These are phyloP conservation scores for Noctua janthe DNA, from an alignment of 2,888 invertebrate genomes.

Conservation along the genomic window DNA sequence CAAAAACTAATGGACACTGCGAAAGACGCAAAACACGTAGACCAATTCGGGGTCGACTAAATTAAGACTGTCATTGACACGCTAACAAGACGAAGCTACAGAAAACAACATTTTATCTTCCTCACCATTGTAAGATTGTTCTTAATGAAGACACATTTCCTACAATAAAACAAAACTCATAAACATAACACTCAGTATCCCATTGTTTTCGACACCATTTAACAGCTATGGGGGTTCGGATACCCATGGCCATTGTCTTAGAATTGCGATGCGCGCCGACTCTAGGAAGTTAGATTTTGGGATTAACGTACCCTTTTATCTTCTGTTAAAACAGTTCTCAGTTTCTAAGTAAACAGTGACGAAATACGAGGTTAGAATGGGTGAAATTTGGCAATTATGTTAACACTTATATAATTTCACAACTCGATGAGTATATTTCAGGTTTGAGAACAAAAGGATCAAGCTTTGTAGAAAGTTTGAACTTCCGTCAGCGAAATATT, in stretches of 20 bases:
- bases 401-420: neutral
- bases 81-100: neutral
- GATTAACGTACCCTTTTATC: constrained; percentile 56
- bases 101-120: neutral
- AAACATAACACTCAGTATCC: constrained; percentile 23
- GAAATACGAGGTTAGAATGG: constrained; percentile 17
- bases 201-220: constrained; percentile 53
- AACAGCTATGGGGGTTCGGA: constrained; percentile 39
- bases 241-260: constrained; percentile 46
- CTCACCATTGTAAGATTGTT: neutral
- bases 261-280: constrained; percentile 22
- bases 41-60: too few relatives aligned
- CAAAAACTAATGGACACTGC: neutral
- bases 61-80: neutral
- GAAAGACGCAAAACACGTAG: neutral
- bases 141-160: constrained; percentile 38
- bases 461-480: neutral
- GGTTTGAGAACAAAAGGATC: neutral
- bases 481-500: neutral
- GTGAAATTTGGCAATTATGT: neutral
- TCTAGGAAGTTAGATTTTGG: constrained; percentile 46
- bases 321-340: constrained; percentile 41
- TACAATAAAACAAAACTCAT: constrained; percentile 27
- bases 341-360: constrained; percentile 41
- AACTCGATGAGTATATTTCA: neutral